A percentile compares a stretch with the other conserved stretches of the same genome.
Conservation (phyloP, 2,888 invertebrate genomes). For the Microchrysa polita region DNA sequence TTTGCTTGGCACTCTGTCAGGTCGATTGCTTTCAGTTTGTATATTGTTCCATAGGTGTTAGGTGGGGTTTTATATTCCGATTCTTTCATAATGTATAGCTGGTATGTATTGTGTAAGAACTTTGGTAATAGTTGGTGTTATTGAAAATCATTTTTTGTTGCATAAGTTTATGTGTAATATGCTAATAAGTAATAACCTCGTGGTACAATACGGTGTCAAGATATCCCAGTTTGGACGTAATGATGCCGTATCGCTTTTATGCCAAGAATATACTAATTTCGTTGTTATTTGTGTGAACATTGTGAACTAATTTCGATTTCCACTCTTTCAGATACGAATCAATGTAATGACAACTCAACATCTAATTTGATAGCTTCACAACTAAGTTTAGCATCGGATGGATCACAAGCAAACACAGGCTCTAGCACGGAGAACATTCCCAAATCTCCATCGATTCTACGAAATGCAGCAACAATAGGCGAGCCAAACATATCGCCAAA, state of each 20-base stretch:
- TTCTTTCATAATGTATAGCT: conserved; percentile 8
- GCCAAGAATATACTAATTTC: no score
- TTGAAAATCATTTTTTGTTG: background rate
- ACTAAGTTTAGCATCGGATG: conserved; percentile 56
- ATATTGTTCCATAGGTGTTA: no score
- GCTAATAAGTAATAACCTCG: background rate
- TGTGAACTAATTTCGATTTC: background rate
- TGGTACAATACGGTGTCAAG: conserved; percentile 4
- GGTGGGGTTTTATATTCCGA: no score
- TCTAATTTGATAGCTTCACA: conserved; percentile 39
- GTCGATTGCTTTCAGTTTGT: no score
- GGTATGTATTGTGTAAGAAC: background rate
- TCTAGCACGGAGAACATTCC: conserved; percentile 50
- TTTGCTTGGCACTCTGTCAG: no score
- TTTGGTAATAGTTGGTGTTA: background rate
- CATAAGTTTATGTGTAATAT: no score
- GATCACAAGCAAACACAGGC: conserved; percentile 41
- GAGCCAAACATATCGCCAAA: conserved; percentile 39
- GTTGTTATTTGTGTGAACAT: no score
- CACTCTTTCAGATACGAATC: conserved; percentile 41
- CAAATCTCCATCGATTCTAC: conserved; percentile 48
- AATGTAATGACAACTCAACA: conserved; percentile 41
- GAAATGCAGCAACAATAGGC: conserved; percentile 46
- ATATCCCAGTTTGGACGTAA: conserved; percentile 10
- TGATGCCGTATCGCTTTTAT: conserved; percentile 1